These are phyloP conservation scores for Sternotherus odoratus DNA, from an alignment of 2,797 vertebrate species.

Conservation along the genomic window DNA sequence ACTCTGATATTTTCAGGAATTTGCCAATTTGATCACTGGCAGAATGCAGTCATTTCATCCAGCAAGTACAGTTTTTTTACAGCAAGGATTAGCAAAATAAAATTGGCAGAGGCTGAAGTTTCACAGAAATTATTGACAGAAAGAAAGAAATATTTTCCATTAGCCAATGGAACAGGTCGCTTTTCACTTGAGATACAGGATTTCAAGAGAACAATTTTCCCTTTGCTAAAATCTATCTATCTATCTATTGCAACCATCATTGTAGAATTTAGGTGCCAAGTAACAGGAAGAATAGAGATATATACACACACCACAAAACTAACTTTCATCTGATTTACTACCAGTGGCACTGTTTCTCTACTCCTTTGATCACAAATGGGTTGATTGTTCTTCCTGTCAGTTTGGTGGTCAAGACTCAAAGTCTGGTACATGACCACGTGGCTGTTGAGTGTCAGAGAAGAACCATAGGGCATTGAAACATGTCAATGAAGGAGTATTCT, in stretches of 20 bases:
- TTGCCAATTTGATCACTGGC: background rate
- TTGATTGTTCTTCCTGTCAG: slow-evolving; percentile 46
- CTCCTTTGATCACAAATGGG: slow-evolving; percentile 51
- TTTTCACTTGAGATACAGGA: background rate
- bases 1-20: background rate
- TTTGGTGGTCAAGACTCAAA: slow-evolving; percentile 12
- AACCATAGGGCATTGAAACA: slow-evolving; percentile 53
- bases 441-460: slow-evolving; percentile 52
- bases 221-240: background rate
- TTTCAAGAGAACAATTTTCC: background rate
- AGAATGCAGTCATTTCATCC: background rate
- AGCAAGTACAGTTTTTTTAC: background rate
- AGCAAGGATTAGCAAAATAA: background rate
- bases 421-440: slow-evolving; percentile 45
- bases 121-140: background rate
- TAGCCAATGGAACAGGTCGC: background rate
- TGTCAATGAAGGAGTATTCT: slow-evolving; percentile 56
- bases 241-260: background rate
- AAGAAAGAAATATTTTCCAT: background rate
- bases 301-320: background rate
- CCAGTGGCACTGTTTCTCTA: background rate
- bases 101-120: background rate
- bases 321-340: slow-evolving; percentile 4
- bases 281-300: background rate
- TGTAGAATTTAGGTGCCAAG: no score